Conservation (phyloP, 1,140 invertebrate genomes). For the Conus ventricosus region DNA sequence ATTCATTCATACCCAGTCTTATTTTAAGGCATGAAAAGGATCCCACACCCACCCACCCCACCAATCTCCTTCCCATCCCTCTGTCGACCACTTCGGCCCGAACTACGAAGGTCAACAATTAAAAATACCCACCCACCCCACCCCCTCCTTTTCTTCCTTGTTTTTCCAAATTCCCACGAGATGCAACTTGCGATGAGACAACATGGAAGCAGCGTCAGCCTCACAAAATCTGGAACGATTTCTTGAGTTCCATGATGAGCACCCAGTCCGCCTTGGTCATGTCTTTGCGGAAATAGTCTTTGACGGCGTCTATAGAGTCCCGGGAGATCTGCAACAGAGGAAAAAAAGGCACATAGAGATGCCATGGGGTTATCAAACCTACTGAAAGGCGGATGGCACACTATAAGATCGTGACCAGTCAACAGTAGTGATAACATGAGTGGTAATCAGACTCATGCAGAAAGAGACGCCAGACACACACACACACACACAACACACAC, state of each 20-base stretch:
- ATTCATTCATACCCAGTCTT: no score
- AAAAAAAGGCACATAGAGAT: background rate
- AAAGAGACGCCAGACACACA: background rate
- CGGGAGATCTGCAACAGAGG: conserved; percentile 89
- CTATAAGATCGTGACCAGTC: background rate
- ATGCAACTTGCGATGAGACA: background rate
- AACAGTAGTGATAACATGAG: background rate
- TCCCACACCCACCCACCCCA: background rate
- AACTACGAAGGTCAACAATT: no score
- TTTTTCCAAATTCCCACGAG: background rate
- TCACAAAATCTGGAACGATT: conserved; percentile 97
- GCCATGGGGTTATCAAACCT: no score
- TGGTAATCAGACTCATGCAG: no score
- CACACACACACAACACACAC: no score
- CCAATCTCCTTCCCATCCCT: background rate
- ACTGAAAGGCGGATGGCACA: no score
- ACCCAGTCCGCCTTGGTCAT: conserved; percentile 97
- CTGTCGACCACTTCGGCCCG: background rate
- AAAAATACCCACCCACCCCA: background rate
- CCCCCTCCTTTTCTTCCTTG: background rate
- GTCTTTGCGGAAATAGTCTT: conserved; percentile 99
- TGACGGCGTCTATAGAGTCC: conserved; percentile 98
- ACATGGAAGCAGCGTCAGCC: background rate
- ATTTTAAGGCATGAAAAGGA: background rate
- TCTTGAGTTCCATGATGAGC: conserved; percentile 98